Conservation (phyloP, 2,113 vertebrate genomes). For the Leucosticte australis region DNA sequence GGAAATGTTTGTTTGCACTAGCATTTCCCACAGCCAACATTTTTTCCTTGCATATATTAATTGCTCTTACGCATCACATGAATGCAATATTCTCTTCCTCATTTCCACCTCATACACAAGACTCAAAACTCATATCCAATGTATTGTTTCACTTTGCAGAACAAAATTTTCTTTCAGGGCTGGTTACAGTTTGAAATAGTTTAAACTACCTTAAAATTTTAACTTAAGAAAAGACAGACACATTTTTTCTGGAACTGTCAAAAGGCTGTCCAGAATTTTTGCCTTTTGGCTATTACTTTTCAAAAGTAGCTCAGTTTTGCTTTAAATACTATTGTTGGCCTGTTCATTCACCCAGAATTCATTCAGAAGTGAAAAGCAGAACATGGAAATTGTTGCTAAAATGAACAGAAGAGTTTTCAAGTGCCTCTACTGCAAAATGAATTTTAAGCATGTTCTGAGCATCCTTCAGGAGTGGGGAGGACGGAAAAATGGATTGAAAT, state of each 20-base stretch:
- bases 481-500: not conserved
- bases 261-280: not conserved
- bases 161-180: not conserved
- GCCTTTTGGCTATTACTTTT: not conserved
- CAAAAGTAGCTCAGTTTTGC: not conserved
- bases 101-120: not conserved
- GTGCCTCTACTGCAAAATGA: not conserved
- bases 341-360: not conserved
- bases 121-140: not conserved
- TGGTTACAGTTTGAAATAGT: not conserved
- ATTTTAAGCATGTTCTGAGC: not conserved
- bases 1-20: not conserved
- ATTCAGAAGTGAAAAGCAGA: not conserved
- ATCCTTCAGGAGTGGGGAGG: not conserved
- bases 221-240: not conserved
- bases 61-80: not conserved
- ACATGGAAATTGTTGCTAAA: not conserved
- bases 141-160: not conserved
- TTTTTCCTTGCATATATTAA: not conserved
- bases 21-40: not conserved
- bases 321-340: not conserved
- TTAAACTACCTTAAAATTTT: not conserved
- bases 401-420: not conserved
- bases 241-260: not conserved
- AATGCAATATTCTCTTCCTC: not conserved